Percentiles rank a stretch among this genome's conserved stretches.
Conservation (phyloP, 2,113 vertebrate species). For the Microcebus lehilahytsara region DNA sequence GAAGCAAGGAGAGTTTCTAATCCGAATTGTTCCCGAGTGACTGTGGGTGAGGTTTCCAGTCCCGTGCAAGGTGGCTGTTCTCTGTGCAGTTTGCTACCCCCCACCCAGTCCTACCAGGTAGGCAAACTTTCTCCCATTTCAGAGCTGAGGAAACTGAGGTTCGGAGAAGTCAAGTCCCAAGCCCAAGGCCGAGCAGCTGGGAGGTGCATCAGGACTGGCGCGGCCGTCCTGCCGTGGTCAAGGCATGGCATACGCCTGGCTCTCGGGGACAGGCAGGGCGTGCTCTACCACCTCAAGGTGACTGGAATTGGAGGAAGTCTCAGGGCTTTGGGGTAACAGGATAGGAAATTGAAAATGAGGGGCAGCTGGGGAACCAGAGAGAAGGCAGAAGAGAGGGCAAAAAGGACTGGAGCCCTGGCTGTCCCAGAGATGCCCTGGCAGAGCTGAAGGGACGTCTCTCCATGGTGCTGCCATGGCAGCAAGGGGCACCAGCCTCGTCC, state of each 20-base stretch:
- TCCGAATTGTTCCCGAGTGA: background rate
- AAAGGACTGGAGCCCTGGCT: fast-evolving
- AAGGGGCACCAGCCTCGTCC: fast-evolving
- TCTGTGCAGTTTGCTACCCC: too few species aligned
- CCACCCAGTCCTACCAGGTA: fast-evolving
- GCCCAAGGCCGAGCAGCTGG: background rate
- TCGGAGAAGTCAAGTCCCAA: background rate
- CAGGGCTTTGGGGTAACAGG: background rate
- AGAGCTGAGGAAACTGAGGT: background rate
- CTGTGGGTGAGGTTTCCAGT: background rate
- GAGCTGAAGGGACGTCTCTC: background rate
- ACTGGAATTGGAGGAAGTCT: background rate
- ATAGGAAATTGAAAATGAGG: background rate
- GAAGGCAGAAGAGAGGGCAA: background rate
- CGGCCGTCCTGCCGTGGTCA: background rate
- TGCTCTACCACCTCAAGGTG: background rate
- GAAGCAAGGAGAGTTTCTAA: background rate
- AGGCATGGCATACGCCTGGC: background rate
- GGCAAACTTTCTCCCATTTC: background rate
- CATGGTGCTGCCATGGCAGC: fast-evolving
- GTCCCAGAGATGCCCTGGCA: too few species aligned
- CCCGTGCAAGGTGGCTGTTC: fast-evolving
- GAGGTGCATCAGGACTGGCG: background rate
- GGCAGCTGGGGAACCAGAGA: background rate
- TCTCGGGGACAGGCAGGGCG: background rate